phyloP scores from a whole-genome alignment of 2,888 invertebrate species.

The Acheta domesticus region DNA sequence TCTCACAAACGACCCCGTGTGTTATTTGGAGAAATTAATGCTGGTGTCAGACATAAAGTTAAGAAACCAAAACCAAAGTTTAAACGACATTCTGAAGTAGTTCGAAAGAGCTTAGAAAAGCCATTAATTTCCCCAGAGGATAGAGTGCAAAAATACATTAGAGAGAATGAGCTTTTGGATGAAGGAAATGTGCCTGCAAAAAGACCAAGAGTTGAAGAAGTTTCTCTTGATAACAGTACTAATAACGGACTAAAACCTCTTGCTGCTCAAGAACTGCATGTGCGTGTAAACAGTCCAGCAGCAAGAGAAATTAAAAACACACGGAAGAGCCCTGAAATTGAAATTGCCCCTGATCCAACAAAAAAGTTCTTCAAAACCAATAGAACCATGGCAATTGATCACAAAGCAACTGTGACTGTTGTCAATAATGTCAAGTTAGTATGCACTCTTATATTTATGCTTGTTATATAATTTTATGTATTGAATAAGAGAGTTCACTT shows the following conservation, averaged over 20 bases:
- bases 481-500: too few species aligned
- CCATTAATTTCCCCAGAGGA: slow-evolving; percentile 42
- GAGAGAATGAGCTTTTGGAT: background rate
- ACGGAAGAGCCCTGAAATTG: slow-evolving; percentile 44
- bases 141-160: slow-evolving; percentile 25
- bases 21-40: slow-evolving; percentile 59
- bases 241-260: background rate
- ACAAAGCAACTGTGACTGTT: slow-evolving; percentile 45
- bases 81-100: slow-evolving; percentile 36
- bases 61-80: slow-evolving; percentile 56
- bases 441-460: background rate
- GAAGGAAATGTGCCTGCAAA: background rate
- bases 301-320: slow-evolving; percentile 4
- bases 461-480: background rate
- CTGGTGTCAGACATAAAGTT: slow-evolving; percentile 63
- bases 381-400: slow-evolving; percentile 40
- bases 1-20: slow-evolving; percentile 44
- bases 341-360: slow-evolving; percentile 39
- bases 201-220: background rate
- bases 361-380: slow-evolving; percentile 51
- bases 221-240: background rate
- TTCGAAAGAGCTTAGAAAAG: slow-evolving; percentile 38
- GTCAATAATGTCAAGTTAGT: slow-evolving; percentile 44
- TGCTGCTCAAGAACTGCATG: too few species aligned
- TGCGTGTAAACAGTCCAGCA: background rate